Evolutionary conservation across 1,140 invertebrate species (phyloP), one percentile per base, ranked within the genome.

Genomic region (Bombus difficillimus): DNA sequence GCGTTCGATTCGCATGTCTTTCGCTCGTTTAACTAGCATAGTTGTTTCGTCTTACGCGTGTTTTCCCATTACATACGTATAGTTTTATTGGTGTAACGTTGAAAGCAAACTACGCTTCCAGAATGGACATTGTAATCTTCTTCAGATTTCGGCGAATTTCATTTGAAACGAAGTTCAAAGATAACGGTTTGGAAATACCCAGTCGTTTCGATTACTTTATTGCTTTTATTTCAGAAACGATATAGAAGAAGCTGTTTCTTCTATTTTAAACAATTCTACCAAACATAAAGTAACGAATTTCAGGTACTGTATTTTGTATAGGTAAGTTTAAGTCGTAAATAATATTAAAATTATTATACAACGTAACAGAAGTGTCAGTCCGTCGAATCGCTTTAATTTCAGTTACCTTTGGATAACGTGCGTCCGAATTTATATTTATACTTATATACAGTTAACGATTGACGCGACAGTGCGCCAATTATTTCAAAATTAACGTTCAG

Each of bases 281-380:
- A 1, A 47, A 47, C 5, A 47, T 0, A 0, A 5, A 47, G 15
- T 0, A 47, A n/a, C n/a, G 43, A 47, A 6, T 18, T 18, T 18
- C 47, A 0, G 5, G 5, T 0, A 47, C 15, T 0, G 47, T 18
- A 47, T 1, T 6, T 47, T 6, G 0, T 0, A 18, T 18, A 0
- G 47, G 15, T 18, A 0, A 15, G 47, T 47, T 6, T 18, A 1
- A 18, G 1, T 1, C 47, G 0, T 0, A 0, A 6, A 47, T 6
- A 18, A 18, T 6, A 5, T 1, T 1, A 18, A 15, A 18, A 47
- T 47, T 5, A 47, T 47, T 13, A 5, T 5, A 1, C 5, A 47
- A 47, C 15, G 43, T 18, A 5, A 5, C 0, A 0, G 0, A 4
- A 18, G 15, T n/a, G n/a, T n/a, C n/a, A n/a, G n/a, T 47, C 0